phyloP scores from a whole-genome alignment of 2,797 vertebrate species.

The Galagoides demidoff region DNA sequence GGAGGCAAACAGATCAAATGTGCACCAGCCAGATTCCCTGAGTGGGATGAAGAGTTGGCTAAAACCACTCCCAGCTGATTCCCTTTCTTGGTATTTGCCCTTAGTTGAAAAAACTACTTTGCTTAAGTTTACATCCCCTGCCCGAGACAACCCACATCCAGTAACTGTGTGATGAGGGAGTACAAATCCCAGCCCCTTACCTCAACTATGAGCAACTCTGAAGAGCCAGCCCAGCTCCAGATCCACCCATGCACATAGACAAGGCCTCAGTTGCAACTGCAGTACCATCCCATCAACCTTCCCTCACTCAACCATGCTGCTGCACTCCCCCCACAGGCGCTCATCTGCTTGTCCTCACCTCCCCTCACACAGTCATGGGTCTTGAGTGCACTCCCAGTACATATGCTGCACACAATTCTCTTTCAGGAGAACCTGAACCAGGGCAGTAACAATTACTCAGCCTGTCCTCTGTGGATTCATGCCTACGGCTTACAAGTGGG shows the following conservation, averaged over 20 bases:
- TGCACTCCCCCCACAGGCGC: not conserved
- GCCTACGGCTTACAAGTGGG: not conserved
- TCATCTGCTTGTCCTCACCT: not conserved
- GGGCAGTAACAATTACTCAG: not conserved
- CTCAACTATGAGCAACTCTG: not conserved
- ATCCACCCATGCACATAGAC: not conserved
- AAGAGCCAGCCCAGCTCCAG: not conserved
- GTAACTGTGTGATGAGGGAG: not conserved
- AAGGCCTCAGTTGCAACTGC: not conserved
- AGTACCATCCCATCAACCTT: not conserved
- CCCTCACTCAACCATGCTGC: not conserved
- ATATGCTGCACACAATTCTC: not conserved
- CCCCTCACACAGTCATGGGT: too few species aligned
- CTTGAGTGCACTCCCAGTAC: accelerated
- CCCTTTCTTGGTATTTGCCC: not conserved
- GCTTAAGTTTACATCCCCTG: not conserved
- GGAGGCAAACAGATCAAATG: not conserved
- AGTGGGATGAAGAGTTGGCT: not conserved
- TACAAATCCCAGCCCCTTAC: not conserved
- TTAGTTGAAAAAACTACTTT: not conserved
- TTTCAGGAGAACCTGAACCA: not conserved
- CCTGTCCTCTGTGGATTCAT: not conserved
- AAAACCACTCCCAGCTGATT: not conserved
- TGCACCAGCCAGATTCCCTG: not conserved
- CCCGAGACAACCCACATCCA: not conserved